Evolutionary conservation across 1,140 invertebrate species (phyloP).

Genomic region (Ostrea edulis): DNA sequence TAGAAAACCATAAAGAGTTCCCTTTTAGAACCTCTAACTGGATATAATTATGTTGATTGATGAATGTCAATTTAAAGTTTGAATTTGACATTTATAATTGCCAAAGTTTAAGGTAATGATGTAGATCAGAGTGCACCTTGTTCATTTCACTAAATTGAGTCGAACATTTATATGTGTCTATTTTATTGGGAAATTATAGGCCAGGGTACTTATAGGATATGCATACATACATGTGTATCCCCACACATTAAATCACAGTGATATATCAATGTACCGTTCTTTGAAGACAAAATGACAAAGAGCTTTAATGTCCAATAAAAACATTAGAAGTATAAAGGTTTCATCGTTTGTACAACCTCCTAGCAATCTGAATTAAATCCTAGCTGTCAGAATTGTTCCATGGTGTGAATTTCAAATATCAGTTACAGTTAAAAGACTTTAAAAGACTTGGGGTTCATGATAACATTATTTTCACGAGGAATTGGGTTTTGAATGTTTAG

Average conservation of each 20-base stretch:
- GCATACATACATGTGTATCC: background rate
- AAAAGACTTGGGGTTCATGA: background rate
- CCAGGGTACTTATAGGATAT: background rate
- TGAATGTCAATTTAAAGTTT: too few species aligned
- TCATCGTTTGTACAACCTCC: background rate
- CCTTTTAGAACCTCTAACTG: too few species aligned
- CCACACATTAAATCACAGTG: too few species aligned
- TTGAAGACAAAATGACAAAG: background rate
- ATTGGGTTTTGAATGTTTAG: background rate
- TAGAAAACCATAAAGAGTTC: too few species aligned
- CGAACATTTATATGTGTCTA: too few species aligned
- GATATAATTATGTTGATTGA: too few species aligned
- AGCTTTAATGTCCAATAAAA: slow-evolving; percentile 1
- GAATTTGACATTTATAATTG: background rate
- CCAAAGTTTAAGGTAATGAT: background rate
- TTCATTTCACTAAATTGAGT: too few species aligned
- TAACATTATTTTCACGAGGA: background rate
- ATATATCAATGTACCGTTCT: background rate
- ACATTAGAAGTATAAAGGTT: background rate
- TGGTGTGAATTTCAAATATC: background rate
- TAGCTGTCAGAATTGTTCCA: background rate
- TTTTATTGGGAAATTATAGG: background rate
- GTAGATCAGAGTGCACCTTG: too few species aligned
- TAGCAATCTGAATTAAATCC: background rate
- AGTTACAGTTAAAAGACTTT: background rate